These are phyloP conservation scores for Tenthredo livida DNA, from an alignment of 2,888 invertebrate species.

Conservation along the genomic window DNA sequence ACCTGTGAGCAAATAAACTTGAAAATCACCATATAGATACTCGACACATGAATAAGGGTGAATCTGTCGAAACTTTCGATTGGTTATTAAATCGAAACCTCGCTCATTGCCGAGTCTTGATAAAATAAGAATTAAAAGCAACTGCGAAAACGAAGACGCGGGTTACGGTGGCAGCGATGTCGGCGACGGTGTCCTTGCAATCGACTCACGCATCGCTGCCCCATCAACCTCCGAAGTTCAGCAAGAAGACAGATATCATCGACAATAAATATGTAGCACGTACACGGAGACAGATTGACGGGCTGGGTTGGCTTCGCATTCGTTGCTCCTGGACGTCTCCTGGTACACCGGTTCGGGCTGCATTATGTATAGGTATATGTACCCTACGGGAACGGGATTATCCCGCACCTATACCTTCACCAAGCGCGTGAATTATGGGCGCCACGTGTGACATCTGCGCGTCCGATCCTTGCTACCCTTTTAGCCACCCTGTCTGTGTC, in stretches of 20 bases:
- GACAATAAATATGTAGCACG: constrained; percentile 56
- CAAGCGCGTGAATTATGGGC: constrained; percentile 52
- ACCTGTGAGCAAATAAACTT: neutral
- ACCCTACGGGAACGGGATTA: constrained; percentile 25
- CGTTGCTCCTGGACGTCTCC: constrained; percentile 25
- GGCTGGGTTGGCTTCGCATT: constrained; percentile 40
- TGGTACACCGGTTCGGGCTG: constrained; percentile 35
- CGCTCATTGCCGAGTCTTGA: neutral
- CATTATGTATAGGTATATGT: constrained; percentile 49
- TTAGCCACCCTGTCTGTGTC: constrained; percentile 32
- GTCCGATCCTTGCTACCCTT: constrained; percentile 42
- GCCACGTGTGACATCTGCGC: constrained; percentile 55
- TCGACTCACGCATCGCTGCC: constrained; percentile 54
- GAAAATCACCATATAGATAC: neutral
- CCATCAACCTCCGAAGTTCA: constrained; percentile 53
- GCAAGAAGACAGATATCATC: constrained; percentile 54
- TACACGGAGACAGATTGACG: constrained; percentile 50
- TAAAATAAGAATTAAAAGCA: constrained; percentile 30
- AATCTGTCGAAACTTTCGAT: constrained; percentile 16
- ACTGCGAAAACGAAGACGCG: neutral
- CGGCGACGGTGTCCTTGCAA: constrained; percentile 50
- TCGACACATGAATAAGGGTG: neutral
- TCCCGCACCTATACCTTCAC: constrained; percentile 39
- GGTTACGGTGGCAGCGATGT: constrained; percentile 20
- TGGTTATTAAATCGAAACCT: constrained; percentile 9